Evolutionary conservation across 1,140 invertebrate species (phyloP), one percentile per base, ranked within the genome.

Genomic region (Lordiphosa stackelbergi): DNA sequence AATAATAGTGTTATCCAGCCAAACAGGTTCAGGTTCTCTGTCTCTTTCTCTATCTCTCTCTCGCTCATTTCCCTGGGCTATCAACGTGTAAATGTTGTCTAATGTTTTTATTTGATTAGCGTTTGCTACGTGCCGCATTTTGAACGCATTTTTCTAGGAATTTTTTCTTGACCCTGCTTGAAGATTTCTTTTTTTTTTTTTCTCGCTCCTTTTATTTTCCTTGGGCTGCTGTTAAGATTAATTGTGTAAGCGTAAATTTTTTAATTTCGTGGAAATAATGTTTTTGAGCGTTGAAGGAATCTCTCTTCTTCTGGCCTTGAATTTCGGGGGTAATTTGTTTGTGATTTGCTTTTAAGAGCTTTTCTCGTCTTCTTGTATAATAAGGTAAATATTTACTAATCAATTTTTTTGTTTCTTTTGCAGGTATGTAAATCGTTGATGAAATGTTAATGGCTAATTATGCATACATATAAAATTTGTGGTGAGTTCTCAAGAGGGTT

Each of bases 21-120:
- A 63, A 66, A 62, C 49, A 51, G 42, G 49, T 66, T 41, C 22
- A 24, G 22, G 22, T 24, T 41, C 16, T 4, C 11, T 51, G 2
- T 45, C 51, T 28, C 13, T 34, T 16, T 28, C 42, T 8, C 28
- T 31, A 24, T 52, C 31, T 51, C 31, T 45, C 42, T 7, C 41
- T 46, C 34, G 13, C 11, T 4, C 48, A 40, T 65, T 11, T 13
- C 16, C n/a, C 58, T 11, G 36, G 19, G 38, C 71, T 78, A 78
- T 77, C 73, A 65, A 54, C 56, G 75, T 81, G 71, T 81, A 81
- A 83, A 83, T 83, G 75, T 71, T 77, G 65, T 69, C 73, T 70
- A 83, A 81, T 83, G 77, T 81, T 81, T 81, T 81, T 83, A 81
- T 81, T 81, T 81, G 75, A 81, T 81, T 81, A 81, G 75, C 75